phyloP scores from a whole-genome alignment of 2,113 vertebrate genomes.

The Calypte anna region DNA sequence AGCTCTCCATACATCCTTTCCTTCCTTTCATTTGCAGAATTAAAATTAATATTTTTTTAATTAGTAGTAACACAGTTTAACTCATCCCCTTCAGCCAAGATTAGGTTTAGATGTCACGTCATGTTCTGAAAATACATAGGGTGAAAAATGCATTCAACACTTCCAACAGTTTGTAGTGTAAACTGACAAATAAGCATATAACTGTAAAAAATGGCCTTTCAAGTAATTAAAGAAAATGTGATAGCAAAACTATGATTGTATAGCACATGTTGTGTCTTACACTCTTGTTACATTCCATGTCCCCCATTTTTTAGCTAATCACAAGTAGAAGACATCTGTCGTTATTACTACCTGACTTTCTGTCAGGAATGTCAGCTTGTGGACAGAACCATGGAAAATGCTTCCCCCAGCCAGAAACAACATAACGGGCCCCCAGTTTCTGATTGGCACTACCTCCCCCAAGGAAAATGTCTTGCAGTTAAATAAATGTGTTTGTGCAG shows the following conservation, averaged over 20 bases:
- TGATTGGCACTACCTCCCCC: slow-evolving; percentile 28
- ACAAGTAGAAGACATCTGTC: background rate
- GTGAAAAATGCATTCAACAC: background rate
- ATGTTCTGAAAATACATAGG: background rate
- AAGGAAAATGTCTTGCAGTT: slow-evolving; percentile 48
- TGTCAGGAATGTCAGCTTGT: background rate
- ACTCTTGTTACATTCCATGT: background rate
- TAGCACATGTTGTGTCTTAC: background rate
- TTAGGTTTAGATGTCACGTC: background rate
- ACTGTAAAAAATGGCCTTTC: background rate
- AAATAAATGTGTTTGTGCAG: slow-evolving; percentile 83
- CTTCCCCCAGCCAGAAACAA: background rate
- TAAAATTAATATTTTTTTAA: background rate
- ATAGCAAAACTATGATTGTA: background rate
- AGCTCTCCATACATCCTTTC: background rate
- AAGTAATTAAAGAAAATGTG: background rate
- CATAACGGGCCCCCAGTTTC: background rate
- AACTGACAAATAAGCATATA: background rate
- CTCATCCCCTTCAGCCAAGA: background rate
- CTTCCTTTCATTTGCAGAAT: background rate
- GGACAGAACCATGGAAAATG: slow-evolving; percentile 4
- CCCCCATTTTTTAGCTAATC: background rate
- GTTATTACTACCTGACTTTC: background rate
- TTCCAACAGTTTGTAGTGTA: background rate
- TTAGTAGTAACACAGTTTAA: background rate